These are phyloP conservation scores for Aphelenchoides avenae DNA, from an alignment of 1,140 invertebrate species.

Conservation along the genomic window DNA sequence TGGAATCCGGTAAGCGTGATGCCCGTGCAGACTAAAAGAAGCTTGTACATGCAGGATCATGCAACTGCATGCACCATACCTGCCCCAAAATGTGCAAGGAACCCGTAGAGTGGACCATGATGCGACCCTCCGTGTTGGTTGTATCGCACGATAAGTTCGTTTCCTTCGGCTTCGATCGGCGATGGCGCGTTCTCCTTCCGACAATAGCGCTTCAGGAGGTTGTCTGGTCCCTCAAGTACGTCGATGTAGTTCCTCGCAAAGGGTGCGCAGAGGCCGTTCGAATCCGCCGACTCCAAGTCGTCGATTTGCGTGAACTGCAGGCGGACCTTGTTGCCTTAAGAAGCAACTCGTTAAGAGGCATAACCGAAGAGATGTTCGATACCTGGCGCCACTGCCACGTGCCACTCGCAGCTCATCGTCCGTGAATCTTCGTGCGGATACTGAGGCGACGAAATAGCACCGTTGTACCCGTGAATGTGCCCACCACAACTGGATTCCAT, in stretches of 20 bases:
- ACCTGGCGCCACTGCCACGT: slow-evolving; percentile 44
- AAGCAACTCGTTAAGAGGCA: slow-evolving; percentile 6
- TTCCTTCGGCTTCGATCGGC: slow-evolving; percentile 40
- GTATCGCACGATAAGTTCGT: slow-evolving; percentile 44
- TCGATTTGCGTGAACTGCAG: slow-evolving; percentile 44
- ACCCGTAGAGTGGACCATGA: slow-evolving; percentile 48
- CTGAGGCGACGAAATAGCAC: slow-evolving; percentile 50
- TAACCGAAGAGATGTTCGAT: background rate
- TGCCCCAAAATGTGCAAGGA: slow-evolving; percentile 51
- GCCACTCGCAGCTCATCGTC: slow-evolving; percentile 49
- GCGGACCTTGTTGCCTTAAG: slow-evolving; percentile 43
- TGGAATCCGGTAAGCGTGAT: slow-evolving; percentile 28
- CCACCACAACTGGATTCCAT: slow-evolving; percentile 60
- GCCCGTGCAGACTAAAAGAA: slow-evolving; percentile 43
- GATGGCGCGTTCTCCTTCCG: slow-evolving; percentile 28
- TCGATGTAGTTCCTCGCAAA: slow-evolving; percentile 53
- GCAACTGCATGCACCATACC: slow-evolving; percentile 21
- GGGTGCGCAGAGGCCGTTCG: slow-evolving; percentile 41
- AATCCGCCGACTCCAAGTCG: slow-evolving; percentile 47
- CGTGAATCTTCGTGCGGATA: slow-evolving; percentile 53
- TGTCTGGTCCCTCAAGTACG: slow-evolving; percentile 27
- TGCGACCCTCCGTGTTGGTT: slow-evolving; percentile 51
- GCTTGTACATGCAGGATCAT: background rate
- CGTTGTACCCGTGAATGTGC: slow-evolving; percentile 47
- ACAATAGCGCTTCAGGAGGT: slow-evolving; percentile 43